Base-by-base conservation (phyloP, 2,888 invertebrate species). In the Xestia rhomboidea region DNA sequence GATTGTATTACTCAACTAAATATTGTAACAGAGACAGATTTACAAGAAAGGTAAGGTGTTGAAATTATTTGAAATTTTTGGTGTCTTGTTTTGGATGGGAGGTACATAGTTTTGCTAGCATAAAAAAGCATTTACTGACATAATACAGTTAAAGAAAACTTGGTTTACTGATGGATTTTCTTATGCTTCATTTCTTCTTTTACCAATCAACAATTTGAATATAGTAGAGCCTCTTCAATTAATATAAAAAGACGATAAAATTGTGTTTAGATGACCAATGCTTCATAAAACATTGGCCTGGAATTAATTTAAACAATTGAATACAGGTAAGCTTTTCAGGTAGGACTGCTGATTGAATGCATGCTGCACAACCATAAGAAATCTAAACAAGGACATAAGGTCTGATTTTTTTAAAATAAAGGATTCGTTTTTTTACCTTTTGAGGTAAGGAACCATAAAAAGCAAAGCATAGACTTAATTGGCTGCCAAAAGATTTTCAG, bases 211-310 rank as follows among this genome's bases (percentile, higher is more conserved):
- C 0, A 4, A 30, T 63, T 49, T 49, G 18, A 77, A 49, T 71
- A 71, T 60, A 49, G 46, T 79, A 77, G 79, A 79, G 71, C 57
- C 46, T 60, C 30, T 49, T 34, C 27, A 49, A 30, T 38, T 4
- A 30, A 62, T 30, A 30, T 34, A 62, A 60, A 62, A 24, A 8
- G 15, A n/a, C 54, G 13, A 5, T 13, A 34, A 34, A n/a, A 30
- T 73, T 74, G 30, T 76, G n/a, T 63, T 63, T n/a, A 21, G 44
- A 51, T 51, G 11, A 18, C 21, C 18, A 64, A 54, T 77, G 44
- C 27, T 78, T 68, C 10, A 3, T 11, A 44, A 34, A 46, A 57
- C 27, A 57, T 46, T 38, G 6, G 7, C 15, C 27, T 18, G 46
- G 46, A 54, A 71, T 79, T 21, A 49, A 41, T 57, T 64, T 8